A percentile compares a stretch with the other conserved stretches of the same genome.
Conservation (phyloP, 2,113 vertebrate species). For the Romanogobio albipinnatus region DNA sequence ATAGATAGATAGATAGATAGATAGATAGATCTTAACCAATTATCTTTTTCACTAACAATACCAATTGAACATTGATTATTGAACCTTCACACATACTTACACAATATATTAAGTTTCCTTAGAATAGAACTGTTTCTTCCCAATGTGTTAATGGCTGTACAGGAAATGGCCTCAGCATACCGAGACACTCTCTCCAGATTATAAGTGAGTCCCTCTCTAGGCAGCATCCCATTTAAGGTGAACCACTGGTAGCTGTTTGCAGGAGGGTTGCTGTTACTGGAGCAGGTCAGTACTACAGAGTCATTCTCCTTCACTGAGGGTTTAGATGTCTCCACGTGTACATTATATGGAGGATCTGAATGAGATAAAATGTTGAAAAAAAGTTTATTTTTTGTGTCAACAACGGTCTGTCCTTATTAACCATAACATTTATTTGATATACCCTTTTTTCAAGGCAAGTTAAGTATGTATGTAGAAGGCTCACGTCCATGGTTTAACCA, state of each 20-base stretch:
- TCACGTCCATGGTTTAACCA: too few species aligned
- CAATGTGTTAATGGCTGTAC: conserved; percentile 62
- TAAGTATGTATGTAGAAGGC: too few species aligned
- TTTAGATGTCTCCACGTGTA: conserved; percentile 49
- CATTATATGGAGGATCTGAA: conserved; percentile 66
- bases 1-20: conserved; percentile 35
- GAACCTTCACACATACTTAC: not conserved
- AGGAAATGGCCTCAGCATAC: conserved; percentile 60
- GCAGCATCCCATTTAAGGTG: conserved; percentile 21
- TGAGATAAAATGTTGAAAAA: not conserved
- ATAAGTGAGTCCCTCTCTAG: conserved; percentile 44
- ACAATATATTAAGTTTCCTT: not conserved
- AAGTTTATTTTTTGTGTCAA: too few species aligned
- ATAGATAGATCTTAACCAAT: too few species aligned
- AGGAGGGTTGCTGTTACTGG: conserved; percentile 65
- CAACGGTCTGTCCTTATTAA: too few species aligned
- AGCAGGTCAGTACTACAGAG: conserved; percentile 59
- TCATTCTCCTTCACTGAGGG: conserved; percentile 63
- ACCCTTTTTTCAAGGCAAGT: too few species aligned
- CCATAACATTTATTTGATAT: too few species aligned
- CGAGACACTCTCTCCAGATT: conserved; percentile 62
- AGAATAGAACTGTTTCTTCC: conserved; percentile 57
- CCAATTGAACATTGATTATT: not conserved
- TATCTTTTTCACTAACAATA: not conserved
- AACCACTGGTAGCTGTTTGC: conserved; percentile 63